Conservation (phyloP, 2,113 vertebrate genomes). For the Lophotis ruficrista region DNA sequence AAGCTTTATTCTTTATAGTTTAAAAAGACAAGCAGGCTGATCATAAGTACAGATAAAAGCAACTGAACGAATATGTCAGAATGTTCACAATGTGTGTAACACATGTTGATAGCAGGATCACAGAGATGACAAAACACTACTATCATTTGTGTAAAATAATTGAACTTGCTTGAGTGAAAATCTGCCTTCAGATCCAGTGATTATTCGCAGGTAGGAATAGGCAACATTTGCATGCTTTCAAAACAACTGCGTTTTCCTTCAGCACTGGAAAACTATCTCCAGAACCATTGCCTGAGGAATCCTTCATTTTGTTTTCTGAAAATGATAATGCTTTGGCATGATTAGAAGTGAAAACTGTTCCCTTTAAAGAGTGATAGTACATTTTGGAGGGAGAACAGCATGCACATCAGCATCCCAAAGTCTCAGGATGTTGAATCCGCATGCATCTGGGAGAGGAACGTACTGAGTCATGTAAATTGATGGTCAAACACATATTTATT, state of each 20-base stretch:
- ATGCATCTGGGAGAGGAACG: not conserved
- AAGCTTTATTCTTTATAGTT: not conserved
- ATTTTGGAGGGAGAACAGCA: not conserved
- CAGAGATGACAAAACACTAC: not conserved
- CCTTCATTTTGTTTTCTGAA: not conserved
- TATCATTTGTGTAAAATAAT: not conserved
- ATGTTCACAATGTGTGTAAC: not conserved
- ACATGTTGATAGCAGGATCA: not conserved
- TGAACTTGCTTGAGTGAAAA: not conserved
- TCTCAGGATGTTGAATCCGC: not conserved
- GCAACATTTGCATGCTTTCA: not conserved
- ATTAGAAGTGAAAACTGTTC: not conserved
- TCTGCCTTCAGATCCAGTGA: not conserved
- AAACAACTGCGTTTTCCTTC: not conserved
- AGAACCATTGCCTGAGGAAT: not conserved
- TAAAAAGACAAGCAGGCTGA: not conserved
- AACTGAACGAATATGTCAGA: not conserved
- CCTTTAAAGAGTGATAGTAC: not conserved
- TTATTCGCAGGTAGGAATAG: not conserved
- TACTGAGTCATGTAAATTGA: not conserved
- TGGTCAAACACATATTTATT: not conserved
- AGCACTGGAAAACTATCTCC: not conserved
- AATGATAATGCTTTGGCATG: not conserved
- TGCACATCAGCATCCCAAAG: not conserved
- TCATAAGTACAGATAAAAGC: not conserved